These are phyloP conservation scores for Drosophila pseudotakahashii DNA, from an alignment of 2,888 invertebrate genomes.

Conservation along the genomic window DNA sequence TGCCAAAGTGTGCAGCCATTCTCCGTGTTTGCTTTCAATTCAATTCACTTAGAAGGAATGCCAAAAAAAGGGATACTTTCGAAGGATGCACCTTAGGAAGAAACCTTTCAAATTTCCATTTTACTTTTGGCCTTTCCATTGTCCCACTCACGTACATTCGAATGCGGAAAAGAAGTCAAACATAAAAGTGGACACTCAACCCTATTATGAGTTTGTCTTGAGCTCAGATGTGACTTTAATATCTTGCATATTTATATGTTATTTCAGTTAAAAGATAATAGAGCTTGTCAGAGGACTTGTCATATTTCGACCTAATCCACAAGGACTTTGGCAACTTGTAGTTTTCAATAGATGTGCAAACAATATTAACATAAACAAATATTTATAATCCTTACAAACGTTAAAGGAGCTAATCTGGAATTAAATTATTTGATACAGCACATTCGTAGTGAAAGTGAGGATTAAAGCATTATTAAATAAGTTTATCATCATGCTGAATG, in stretches of 20 bases:
- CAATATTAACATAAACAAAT: neutral
- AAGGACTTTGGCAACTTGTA: too few relatives aligned
- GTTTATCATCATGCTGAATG: neutral
- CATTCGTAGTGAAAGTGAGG: neutral
- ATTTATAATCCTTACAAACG: neutral
- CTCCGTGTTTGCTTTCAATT: conserved; percentile 30
- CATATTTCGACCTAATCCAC: neutral
- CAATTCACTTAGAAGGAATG: conserved; percentile 24
- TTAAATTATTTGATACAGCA: neutral
- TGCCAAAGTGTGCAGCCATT: conserved; percentile 32
- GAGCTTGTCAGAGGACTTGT: neutral
- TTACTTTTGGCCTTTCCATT: conserved; percentile 14
- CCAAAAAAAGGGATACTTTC: conserved; percentile 6
- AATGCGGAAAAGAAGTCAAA: conserved; percentile 4
- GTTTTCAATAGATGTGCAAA: neutral
- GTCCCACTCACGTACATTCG: neutral
- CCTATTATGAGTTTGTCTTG: neutral
- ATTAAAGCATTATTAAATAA: neutral
- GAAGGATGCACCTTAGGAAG: conserved; percentile 9
- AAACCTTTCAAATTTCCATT: conserved; percentile 28
- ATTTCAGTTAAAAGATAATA: neutral
- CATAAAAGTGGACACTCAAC: conserved; percentile 4
- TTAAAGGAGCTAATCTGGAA: neutral
- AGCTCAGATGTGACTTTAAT: neutral
- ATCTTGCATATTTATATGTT: too few relatives aligned